Base-by-base conservation (phyloP, 2,113 vertebrate species). In the Stegastes partitus region DNA sequence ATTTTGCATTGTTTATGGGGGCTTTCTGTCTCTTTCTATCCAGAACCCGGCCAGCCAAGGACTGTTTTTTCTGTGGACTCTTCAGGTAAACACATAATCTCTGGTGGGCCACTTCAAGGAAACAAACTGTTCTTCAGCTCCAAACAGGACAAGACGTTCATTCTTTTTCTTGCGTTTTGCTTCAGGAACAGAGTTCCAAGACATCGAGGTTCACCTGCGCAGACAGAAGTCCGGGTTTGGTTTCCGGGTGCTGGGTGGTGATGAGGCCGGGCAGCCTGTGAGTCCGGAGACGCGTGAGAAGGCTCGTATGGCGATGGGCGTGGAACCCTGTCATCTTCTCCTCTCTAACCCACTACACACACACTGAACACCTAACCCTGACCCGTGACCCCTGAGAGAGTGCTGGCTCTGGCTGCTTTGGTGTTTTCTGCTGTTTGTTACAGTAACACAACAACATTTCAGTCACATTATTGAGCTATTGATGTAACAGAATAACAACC, bases 171-270 rank as follows among this genome's bases (percentile, higher is more conserved):
- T 56, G 19, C 55, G 44, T 3, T 31, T 22, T 28, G 3, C 88
- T 74, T 70, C 91, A 97, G 96, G 94, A 89, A 92, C 93, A 0
- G 97, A 98, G 87, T 99, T 96, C 93, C 98, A 97, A 88, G 98
- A 99, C 83, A 86, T 99, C 75, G 97, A 98, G 93, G 97, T 99
- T 88, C 96, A 97, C 82, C 95, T 99, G 92, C 96, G 97, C 71
- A 94, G 98, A 75, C 98, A 99, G 95, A 98, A 99, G 89, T 99
- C 97, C 59, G 98, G 98, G 44, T 99, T 99, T 82, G 98, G 98
- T 59, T 99, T 99, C 94, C 95, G 98, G 85, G 98, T 99, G 87
- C 94, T 99, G 61, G 98, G 98, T 71, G 98, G 98, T 91, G 98
- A 99, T 82, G 98, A 99, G 92, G 97, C 97, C 31, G 98, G 97